These are phyloP conservation scores for Eira barbara DNA, from an alignment of 2,113 vertebrate species.

Conservation along the genomic window DNA sequence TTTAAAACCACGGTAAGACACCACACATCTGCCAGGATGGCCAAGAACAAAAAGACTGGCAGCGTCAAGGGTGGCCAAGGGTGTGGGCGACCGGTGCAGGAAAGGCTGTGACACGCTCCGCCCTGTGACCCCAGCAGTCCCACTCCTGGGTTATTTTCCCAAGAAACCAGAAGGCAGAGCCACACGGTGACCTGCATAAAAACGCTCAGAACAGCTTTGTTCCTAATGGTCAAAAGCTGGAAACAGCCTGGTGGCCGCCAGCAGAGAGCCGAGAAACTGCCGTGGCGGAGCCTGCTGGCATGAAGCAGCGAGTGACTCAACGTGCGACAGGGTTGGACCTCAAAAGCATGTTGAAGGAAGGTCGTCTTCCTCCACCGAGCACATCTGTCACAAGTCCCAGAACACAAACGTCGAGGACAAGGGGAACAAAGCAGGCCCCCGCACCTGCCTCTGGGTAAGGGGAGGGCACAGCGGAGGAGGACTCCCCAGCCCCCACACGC, in stretches of 20 bases:
- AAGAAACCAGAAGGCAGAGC: not conserved
- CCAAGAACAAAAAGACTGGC: not conserved
- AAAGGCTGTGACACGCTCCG: not conserved
- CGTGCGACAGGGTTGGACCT: accelerated
- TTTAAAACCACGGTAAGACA: not conserved
- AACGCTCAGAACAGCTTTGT: no score
- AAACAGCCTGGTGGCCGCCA: not conserved
- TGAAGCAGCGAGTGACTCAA: not conserved
- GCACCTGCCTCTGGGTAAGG: not conserved
- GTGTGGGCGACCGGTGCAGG: no score
- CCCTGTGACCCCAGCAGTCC: not conserved
- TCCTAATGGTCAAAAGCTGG: accelerated
- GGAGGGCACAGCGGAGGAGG: not conserved
- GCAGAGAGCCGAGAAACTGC: not conserved
- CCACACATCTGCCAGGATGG: not conserved
- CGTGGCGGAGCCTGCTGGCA: accelerated
- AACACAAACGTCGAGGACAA: accelerated
- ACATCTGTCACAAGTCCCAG: not conserved
- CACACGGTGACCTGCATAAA: no score
- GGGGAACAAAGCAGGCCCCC: not conserved
- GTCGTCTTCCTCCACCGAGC: not conserved
- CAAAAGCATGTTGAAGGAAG: accelerated
- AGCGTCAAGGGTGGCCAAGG: no score
- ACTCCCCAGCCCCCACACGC: accelerated
- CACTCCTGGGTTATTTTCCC: not conserved